A percentile compares a stretch with the other conserved stretches of the same genome.
These are phyloP conservation scores for Trilocha varians DNA, from an alignment of 2,888 invertebrate species.

Conservation along the genomic window DNA sequence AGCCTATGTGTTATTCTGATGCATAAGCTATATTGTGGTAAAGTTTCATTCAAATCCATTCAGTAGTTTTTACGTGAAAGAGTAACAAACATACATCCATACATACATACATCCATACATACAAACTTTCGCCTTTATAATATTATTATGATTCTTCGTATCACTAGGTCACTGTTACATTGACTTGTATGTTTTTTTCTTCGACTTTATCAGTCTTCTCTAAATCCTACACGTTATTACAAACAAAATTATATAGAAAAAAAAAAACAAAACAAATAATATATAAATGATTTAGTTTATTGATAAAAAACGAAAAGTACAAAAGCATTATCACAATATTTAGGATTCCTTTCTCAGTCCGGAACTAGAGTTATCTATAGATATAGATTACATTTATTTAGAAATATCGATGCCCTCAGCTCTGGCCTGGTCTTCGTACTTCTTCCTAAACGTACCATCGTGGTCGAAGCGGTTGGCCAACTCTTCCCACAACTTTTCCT, in stretches of 20 bases:
- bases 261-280: background rate
- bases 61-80: too few relatives aligned
- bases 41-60: too few relatives aligned
- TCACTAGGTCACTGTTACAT: too few relatives aligned
- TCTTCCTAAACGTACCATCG: slow-evolving; percentile 75
- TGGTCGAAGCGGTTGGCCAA: slow-evolving; percentile 81
- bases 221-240: too few relatives aligned
- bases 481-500: slow-evolving; percentile 76
- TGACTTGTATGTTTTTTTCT: too few relatives aligned
- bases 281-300: background rate
- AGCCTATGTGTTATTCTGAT: too few relatives aligned
- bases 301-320: background rate
- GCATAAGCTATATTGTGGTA: too few relatives aligned
- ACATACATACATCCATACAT: too few relatives aligned
- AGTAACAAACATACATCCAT: too few relatives aligned
- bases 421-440: slow-evolving; percentile 75
- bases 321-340: background rate
- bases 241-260: background rate
- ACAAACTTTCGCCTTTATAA: too few relatives aligned
- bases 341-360: background rate
- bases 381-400: slow-evolving; percentile 10
- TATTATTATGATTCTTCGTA: too few relatives aligned
- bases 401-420: slow-evolving; percentile 59
- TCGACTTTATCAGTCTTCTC: too few relatives aligned
- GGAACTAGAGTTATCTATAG: background rate